Conservation (phyloP, 2,888 invertebrate genomes). For the Anoncus sp. region DNA sequence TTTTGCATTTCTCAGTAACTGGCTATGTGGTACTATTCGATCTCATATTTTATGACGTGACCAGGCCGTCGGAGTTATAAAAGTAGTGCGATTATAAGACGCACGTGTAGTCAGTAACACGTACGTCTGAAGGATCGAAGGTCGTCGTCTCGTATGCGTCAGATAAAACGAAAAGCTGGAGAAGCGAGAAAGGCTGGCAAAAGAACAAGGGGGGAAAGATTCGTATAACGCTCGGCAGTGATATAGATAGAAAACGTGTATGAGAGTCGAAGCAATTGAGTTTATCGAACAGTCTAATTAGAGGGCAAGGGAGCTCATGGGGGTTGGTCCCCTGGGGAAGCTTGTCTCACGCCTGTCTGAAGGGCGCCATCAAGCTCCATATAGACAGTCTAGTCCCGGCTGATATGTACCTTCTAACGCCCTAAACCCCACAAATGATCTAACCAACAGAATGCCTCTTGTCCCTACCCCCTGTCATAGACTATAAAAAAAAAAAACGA, state of each 20-base stretch:
- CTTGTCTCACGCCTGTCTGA: conserved; percentile 36
- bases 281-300: conserved; percentile 78
- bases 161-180: conserved; percentile 27
- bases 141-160: background rate
- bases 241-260: background rate
- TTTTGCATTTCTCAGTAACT: background rate
- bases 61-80: background rate
- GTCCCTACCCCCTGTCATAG: background rate
- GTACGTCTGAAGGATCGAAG: conserved; percentile 47
- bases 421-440: conserved; percentile 37
- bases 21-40: background rate
- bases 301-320: conserved; percentile 72
- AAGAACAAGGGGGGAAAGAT: background rate
- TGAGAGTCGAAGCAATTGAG: conserved; percentile 70
- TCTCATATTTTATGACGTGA: background rate
- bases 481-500: background rate
- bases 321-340: conserved; percentile 69
- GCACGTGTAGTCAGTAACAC: background rate
- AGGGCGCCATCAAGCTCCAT: conserved; percentile 19
- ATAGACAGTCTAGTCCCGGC: conserved; percentile 10
- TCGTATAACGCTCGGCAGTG: background rate
- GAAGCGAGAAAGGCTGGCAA: conserved; percentile 16
- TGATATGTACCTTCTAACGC: background rate
- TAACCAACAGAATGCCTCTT: background rate
- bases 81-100: background rate